Percentiles rank a stretch among this genome's conserved stretches.
phyloP scores from a whole-genome alignment of 2,113 vertebrate species.

The Hemicordylus capensis region DNA sequence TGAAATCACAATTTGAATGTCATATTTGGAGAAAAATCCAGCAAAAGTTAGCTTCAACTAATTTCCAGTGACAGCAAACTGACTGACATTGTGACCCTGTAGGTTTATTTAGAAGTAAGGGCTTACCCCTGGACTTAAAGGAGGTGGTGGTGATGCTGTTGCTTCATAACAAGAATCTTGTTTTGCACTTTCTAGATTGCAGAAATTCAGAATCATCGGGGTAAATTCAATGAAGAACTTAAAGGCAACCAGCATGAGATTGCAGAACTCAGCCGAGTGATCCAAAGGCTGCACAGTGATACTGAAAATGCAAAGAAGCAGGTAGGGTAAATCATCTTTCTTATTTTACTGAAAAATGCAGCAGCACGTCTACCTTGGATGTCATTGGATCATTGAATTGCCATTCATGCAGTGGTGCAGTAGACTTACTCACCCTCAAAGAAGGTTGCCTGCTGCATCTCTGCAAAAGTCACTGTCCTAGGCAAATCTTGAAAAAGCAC shows the following conservation, averaged over 20 bases:
- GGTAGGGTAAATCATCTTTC: constrained; percentile 63
- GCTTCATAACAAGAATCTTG: not conserved
- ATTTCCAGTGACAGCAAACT: no score
- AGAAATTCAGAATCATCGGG: constrained; percentile 42
- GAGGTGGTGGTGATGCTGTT: no score
- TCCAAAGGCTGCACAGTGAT: constrained; percentile 81
- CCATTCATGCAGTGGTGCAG: not conserved
- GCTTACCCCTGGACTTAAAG: not conserved
- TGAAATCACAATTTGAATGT: not conserved
- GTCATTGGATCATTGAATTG: not conserved
- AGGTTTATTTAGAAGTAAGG: not conserved
- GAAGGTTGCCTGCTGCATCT: not conserved
- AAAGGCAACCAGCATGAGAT: constrained; percentile 84
- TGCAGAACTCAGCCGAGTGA: constrained; percentile 82
- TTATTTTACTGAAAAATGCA: not conserved
- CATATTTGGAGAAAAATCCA: not conserved
- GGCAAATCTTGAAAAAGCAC: no score
- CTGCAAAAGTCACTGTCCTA: not conserved
- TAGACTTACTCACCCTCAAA: not conserved
- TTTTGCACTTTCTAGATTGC: constrained; percentile 3
- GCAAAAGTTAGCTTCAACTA: not conserved
- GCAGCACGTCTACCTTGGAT: not conserved
- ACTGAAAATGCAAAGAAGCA: constrained; percentile 84
- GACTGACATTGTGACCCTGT: no score
- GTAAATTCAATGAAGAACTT: constrained; percentile 82